Conservation (phyloP, 2,888 invertebrate genomes). For the Tetropium fuscum region DNA sequence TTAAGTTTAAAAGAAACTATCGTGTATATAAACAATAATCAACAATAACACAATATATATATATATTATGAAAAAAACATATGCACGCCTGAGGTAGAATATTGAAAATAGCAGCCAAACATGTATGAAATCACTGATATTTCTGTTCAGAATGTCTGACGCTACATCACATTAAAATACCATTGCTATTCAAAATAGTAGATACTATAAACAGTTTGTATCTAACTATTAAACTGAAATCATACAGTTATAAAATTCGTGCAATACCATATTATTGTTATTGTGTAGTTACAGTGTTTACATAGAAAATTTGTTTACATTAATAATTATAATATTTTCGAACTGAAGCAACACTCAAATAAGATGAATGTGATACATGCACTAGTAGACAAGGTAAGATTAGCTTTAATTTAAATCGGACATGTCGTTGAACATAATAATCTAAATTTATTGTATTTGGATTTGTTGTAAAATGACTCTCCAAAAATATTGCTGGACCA, state of each 20-base stretch:
- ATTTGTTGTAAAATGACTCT: no score
- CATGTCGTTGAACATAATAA: background rate
- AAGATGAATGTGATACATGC: slow-evolving; percentile 25
- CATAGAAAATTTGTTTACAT: no score
- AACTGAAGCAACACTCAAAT: background rate
- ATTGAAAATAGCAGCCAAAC: slow-evolving; percentile 3
- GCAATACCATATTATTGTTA: no score
- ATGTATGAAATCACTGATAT: slow-evolving; percentile 21
- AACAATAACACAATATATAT: no score
- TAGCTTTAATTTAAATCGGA: no score
- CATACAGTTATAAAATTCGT: background rate
- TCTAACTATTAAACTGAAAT: background rate
- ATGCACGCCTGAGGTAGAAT: background rate
- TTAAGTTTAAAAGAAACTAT: no score
- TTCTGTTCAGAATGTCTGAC: slow-evolving; percentile 9
- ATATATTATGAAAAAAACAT: no score
- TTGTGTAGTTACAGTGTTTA: no score
- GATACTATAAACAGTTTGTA: slow-evolving; percentile 8
- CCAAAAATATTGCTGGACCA: no score
- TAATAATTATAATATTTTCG: background rate
- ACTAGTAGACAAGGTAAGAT: slow-evolving; percentile 19
- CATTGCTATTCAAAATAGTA: background rate
- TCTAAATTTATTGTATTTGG: no score
- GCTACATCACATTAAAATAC: slow-evolving; percentile 4
- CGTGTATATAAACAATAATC: no score